A percentile compares a stretch with the other conserved stretches of the same genome.
Evolutionary conservation across 2,113 vertebrate genomes (phyloP).

Genomic region (Ifrita kowaldi): DNA sequence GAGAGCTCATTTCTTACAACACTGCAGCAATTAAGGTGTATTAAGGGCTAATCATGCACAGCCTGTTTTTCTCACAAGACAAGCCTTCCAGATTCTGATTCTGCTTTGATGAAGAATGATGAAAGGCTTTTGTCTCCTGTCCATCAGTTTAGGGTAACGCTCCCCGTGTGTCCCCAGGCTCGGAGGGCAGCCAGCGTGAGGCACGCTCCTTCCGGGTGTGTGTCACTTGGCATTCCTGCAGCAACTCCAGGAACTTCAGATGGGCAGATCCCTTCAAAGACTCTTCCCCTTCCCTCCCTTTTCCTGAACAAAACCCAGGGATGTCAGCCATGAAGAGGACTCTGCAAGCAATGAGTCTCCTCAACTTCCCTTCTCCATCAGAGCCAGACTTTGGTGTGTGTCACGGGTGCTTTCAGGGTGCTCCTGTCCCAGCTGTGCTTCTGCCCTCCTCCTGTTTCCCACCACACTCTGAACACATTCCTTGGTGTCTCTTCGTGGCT

Average conservation of each 20-base stretch:
- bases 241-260: not conserved
- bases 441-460: not conserved
- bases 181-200: not conserved
- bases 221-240: not conserved
- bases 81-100: not conserved
- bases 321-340: not conserved
- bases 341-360: not conserved
- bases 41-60: not conserved
- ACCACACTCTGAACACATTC: not conserved
- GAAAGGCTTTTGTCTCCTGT: not conserved
- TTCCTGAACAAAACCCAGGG: not conserved
- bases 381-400: not conserved
- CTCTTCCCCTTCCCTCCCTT: not conserved
- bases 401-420: not conserved
- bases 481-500: not conserved
- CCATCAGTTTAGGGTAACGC: not conserved
- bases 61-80: constrained; percentile 8
- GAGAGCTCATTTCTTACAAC: not conserved
- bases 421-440: not conserved
- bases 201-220: not conserved
- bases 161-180: not conserved
- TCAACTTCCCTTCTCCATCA: not conserved
- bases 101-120: not conserved
- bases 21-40: not conserved
- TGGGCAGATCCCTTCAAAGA: not conserved